These are phyloP conservation scores for Euleptes europaea DNA, from an alignment of 2,113 vertebrate species.

Conservation along the genomic window DNA sequence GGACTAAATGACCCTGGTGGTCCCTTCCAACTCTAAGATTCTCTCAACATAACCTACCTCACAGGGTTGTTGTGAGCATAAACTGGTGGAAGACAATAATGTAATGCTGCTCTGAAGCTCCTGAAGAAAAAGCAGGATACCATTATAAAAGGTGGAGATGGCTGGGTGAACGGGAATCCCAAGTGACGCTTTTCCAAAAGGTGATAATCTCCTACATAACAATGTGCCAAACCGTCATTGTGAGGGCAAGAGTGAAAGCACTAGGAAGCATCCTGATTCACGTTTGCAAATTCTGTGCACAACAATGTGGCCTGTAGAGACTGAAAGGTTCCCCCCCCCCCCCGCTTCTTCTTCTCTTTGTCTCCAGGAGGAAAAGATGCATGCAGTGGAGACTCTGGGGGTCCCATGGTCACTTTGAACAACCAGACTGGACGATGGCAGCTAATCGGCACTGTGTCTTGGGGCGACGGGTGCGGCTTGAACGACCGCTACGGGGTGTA, in stretches of 20 bases:
- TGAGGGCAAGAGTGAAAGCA: background rate
- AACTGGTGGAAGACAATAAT: too few species aligned
- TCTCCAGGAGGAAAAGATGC: conserved; percentile 69
- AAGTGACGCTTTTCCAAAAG: background rate
- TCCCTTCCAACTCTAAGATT: too few species aligned
- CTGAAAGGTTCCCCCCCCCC: background rate
- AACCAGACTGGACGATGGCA: conserved; percentile 56
- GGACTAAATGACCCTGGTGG: too few species aligned
- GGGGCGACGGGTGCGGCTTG: conserved; percentile 73
- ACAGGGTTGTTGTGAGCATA: too few species aligned
- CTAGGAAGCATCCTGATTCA: background rate
- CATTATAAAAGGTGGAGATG: too few species aligned
- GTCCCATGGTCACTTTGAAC: conserved; percentile 70
- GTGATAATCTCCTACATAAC: background rate
- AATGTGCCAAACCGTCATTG: too few species aligned
- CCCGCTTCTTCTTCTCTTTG: background rate
- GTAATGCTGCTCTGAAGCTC: too few species aligned
- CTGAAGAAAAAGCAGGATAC: too few species aligned
- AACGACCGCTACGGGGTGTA: conserved; percentile 72
- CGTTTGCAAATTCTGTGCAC: background rate
- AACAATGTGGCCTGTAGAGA: background rate
- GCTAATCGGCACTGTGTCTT: conserved; percentile 69
- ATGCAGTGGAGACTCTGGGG: conserved; percentile 74
- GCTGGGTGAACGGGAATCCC: background rate
- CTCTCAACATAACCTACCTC: too few species aligned